Evolutionary conservation across 1,140 invertebrate species (phyloP).

Genomic region (Antheraea pernyi): DNA sequence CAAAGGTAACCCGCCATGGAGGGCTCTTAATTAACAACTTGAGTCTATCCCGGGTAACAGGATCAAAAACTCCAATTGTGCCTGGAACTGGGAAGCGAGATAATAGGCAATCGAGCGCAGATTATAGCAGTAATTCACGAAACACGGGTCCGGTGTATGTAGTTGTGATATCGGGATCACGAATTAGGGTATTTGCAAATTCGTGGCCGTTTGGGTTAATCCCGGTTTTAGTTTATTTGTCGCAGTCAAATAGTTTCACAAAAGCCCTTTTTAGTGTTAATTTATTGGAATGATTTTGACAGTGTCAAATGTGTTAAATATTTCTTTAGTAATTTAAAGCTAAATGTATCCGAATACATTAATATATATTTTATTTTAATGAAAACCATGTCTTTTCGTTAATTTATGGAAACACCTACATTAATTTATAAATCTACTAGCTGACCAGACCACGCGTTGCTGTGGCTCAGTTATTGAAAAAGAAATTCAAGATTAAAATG

Average conservation of each 20-base stretch:
- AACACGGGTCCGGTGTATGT: conserved; percentile 20
- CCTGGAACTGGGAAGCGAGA: conserved; percentile 28
- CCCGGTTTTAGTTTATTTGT: conserved; percentile 27
- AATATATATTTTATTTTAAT: no score
- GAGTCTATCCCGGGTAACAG: conserved; percentile 18
- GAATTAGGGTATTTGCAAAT: conserved; percentile 29
- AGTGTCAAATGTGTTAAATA: neutral
- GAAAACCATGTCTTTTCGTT: no score
- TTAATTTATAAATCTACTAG: no score
- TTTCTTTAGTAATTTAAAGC: no score
- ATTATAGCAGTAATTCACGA: conserved; percentile 41
- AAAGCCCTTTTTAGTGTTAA: neutral
- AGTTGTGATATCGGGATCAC: conserved; percentile 24
- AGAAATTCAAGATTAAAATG: no score
- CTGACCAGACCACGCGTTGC: no score
- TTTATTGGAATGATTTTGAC: neutral
- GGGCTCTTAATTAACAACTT: conserved; percentile 32
- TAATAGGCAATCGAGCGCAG: conserved; percentile 36
- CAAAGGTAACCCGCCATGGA: conserved; percentile 24
- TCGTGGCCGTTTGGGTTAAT: conserved; percentile 23
- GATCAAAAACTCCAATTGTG: conserved; percentile 41
- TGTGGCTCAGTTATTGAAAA: no score
- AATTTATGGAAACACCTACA: no score
- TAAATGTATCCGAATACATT: no score
- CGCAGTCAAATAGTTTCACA: conserved; percentile 10